phyloP scores from a whole-genome alignment of 2,888 invertebrate genomes.

The Euclidia mi region DNA sequence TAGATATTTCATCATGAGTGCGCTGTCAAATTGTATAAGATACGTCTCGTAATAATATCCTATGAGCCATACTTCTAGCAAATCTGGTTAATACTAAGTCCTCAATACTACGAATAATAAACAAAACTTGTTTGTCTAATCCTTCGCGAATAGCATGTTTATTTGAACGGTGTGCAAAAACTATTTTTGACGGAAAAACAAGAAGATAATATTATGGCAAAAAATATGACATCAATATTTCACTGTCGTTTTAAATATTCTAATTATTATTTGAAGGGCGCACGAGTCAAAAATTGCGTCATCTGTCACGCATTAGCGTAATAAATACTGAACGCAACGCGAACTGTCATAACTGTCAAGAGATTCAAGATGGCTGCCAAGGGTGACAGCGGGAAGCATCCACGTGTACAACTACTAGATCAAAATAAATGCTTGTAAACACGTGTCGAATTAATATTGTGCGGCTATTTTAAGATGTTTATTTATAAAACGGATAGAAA shows the following conservation, averaged over 20 bases:
- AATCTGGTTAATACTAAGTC: not conserved
- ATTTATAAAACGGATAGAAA: conserved; percentile 35
- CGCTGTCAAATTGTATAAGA: too few species aligned
- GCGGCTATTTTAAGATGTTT: conserved; percentile 38
- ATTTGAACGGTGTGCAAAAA: not conserved
- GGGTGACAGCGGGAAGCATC: conserved; percentile 32
- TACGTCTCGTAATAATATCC: too few species aligned
- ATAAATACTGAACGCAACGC: conserved; percentile 42
- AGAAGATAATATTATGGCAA: not conserved
- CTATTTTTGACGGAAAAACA: not conserved
- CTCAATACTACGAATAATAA: not conserved
- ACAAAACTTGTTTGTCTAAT: not conserved
- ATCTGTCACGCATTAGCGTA: conserved; percentile 28
- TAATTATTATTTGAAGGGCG: conserved; percentile 47
- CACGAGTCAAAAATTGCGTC: conserved; percentile 35
- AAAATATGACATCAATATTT: conserved; percentile 3
- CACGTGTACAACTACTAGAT: conserved; percentile 35
- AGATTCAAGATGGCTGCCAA: conserved; percentile 45
- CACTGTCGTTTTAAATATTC: conserved; percentile 25
- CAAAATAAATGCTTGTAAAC: conserved; percentile 48
- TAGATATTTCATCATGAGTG: too few species aligned
- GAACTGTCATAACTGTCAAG: conserved; percentile 50
- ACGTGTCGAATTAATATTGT: conserved; percentile 47
- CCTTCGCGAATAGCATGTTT: too few species aligned
- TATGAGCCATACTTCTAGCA: too few species aligned